Evolutionary conservation across 2,797 vertebrate species (phyloP).

Genomic region (Argyrosomus regius): DNA sequence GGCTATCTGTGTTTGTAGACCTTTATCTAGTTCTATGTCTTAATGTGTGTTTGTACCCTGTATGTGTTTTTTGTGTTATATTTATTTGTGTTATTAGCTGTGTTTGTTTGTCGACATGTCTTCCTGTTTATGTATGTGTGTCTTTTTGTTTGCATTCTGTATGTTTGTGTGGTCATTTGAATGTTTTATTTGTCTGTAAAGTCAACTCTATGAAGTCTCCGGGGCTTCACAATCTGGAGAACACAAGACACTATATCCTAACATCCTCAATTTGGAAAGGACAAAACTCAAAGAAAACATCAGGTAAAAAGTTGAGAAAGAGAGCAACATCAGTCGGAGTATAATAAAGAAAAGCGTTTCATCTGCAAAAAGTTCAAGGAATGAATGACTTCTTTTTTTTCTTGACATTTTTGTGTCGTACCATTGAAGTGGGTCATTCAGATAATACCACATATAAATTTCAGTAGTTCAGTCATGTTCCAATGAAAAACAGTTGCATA

Average conservation of each 20-base stretch:
- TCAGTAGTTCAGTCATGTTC: not conserved
- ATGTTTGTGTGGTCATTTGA: not conserved
- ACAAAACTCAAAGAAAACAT: not conserved
- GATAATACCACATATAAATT: not conserved
- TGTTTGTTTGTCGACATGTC: not conserved
- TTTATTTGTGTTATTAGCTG: not conserved
- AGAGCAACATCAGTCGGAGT: not conserved
- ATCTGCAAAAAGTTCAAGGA: not conserved
- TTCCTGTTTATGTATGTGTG: not conserved
- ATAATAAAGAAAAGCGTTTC: not conserved
- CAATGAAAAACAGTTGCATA: not conserved
- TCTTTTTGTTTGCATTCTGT: not conserved
- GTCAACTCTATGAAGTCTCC: not conserved
- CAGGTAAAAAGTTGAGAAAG: not conserved
- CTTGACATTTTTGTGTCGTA: not conserved
- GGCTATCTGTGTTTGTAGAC: slow-evolving; percentile 22
- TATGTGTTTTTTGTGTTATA: slow-evolving; percentile 3
- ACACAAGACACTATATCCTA: not conserved
- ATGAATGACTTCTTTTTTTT: not conserved
- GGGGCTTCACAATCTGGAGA: not conserved
- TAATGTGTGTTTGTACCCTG: slow-evolving; percentile 1
- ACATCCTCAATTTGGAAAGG: not conserved
- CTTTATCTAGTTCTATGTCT: slow-evolving; percentile 17
- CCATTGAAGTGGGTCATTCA: not conserved
- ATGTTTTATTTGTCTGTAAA: not conserved